Evolutionary conservation across 2,113 vertebrate species (phyloP).

Genomic region (Chroicocephalus ridibundus): DNA sequence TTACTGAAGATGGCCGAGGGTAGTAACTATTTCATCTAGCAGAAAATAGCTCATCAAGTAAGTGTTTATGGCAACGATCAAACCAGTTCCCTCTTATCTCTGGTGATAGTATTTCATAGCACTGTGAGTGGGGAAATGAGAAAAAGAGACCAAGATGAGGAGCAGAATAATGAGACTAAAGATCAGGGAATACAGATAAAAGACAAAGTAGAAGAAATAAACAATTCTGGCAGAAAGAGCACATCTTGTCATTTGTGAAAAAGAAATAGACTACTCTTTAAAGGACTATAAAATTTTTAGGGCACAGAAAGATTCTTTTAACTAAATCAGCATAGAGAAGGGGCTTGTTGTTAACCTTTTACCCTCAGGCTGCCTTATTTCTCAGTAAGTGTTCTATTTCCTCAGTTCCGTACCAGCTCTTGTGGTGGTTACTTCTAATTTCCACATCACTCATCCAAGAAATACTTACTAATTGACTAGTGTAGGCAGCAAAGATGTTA

Average conservation of each 20-base stretch:
- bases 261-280: background rate
- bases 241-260: background rate
- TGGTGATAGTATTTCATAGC: background rate
- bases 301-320: background rate
- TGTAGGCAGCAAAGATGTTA: background rate
- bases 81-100: background rate
- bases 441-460: background rate
- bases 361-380: background rate
- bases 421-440: background rate
- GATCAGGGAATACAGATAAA: background rate
- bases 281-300: background rate
- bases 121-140: background rate
- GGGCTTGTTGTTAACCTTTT: background rate
- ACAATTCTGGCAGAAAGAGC: background rate
- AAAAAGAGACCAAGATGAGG: background rate
- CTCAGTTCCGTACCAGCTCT: background rate
- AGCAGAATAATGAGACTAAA: background rate
- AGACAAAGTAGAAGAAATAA: background rate
- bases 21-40: background rate
- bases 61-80: background rate
- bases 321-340: background rate
- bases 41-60: background rate
- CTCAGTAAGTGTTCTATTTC: background rate
- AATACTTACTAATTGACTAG: background rate
- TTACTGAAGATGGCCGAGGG: background rate